A percentile compares a stretch with the other conserved stretches of the same genome.
Conservation (phyloP, 2,888 invertebrate genomes). For the Phengaris arion region DNA sequence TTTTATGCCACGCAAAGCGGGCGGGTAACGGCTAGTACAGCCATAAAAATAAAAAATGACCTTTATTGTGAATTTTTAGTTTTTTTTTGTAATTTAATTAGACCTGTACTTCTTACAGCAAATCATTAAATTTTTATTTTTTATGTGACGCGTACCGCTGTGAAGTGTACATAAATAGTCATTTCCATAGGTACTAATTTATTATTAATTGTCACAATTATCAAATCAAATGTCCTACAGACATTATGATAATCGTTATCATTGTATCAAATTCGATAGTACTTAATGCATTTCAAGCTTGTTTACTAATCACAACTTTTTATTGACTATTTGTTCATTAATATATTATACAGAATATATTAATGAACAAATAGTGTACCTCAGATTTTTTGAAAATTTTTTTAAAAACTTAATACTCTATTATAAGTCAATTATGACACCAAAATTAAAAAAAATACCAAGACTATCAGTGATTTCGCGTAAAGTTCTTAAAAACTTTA, state of each 20-base stretch:
- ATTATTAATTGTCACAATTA: not conserved
- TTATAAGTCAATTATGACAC: not conserved
- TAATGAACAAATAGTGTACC: not conserved
- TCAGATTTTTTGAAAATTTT: not conserved
- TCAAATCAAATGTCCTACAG: not conserved
- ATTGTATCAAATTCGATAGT: not conserved
- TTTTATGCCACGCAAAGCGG: no score
- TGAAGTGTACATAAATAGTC: conserved; percentile 1
- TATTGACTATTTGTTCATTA: no score
- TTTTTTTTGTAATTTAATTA: not conserved
- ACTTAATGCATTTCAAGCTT: conserved; percentile 13
- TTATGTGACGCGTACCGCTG: not conserved
- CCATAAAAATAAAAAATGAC: not conserved
- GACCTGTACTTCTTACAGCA: not conserved
- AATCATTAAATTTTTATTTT: not conserved
- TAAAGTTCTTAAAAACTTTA: no score
- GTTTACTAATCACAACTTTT: not conserved
- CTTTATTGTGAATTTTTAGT: not conserved
- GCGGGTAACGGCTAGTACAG: no score
- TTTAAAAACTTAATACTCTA: not conserved
- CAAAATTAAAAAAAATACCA: no score
- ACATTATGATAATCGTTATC: not conserved
- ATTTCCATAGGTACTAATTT: not conserved
- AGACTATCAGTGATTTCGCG: no score
- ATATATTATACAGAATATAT: no score